A percentile compares a stretch with the other conserved stretches of the same genome.
Evolutionary conservation across 2,113 vertebrate genomes (phyloP).

Genomic region (Brachyistius frenatus): DNA sequence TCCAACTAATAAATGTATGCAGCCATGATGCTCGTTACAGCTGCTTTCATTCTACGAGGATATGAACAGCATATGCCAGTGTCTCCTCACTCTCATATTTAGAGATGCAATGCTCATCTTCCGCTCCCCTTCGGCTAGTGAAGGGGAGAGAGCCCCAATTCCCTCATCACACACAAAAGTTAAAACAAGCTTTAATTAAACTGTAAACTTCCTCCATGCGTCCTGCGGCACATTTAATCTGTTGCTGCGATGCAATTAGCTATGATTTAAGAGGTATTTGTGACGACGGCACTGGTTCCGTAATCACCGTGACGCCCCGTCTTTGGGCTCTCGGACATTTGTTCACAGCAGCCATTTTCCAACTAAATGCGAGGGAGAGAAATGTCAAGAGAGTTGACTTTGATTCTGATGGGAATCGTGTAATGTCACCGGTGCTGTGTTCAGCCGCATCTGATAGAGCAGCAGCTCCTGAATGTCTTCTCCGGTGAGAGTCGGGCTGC

Average conservation of each 20-base stretch:
- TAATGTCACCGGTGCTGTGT: slow-evolving; percentile 38
- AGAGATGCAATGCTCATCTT: slow-evolving; percentile 21
- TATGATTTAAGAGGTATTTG: slow-evolving; percentile 15
- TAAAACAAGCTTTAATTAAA: slow-evolving; percentile 68
- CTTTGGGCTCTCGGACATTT: not conserved
- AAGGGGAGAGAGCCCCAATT: slow-evolving; percentile 26
- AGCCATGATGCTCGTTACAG: slow-evolving; percentile 25
- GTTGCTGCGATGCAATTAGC: slow-evolving; percentile 16
- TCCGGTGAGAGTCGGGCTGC: not conserved
- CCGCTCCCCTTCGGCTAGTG: not conserved
- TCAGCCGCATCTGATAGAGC: slow-evolving; percentile 36
- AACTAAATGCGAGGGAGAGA: not conserved
- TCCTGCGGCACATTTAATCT: slow-evolving; percentile 33
- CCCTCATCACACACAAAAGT: slow-evolving; percentile 49
- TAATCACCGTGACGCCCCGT: not conserved
- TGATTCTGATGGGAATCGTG: slow-evolving; percentile 30
- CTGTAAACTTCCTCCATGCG: slow-evolving; percentile 45
- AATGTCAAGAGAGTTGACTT: slow-evolving; percentile 51
- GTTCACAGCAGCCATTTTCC: slow-evolving; percentile 39
- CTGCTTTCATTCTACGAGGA: slow-evolving; percentile 40
- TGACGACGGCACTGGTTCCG: not conserved
- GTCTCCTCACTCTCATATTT: slow-evolving; percentile 29
- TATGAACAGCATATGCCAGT: slow-evolving; percentile 39
- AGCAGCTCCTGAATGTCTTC: slow-evolving; percentile 9
- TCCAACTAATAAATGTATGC: slow-evolving; percentile 47